Evolutionary conservation across 2,888 invertebrate species (phyloP).

Genomic region (Orchestes rusci): DNA sequence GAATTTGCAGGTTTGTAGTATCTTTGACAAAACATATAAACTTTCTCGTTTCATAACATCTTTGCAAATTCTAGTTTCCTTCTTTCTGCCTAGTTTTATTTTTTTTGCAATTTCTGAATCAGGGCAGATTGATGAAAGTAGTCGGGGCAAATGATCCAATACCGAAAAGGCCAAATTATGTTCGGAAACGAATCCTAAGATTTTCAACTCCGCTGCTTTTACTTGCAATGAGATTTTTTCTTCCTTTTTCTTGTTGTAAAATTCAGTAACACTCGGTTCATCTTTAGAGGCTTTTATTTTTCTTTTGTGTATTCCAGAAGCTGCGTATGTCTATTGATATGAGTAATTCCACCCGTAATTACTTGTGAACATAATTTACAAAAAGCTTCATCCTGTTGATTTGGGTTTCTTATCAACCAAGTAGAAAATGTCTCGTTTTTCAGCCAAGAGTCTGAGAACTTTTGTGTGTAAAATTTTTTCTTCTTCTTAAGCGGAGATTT

Average conservation of each 20-base stretch:
- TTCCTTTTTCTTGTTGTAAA: conserved; percentile 9
- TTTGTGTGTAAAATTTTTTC: too few relatives aligned
- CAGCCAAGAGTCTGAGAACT: conserved; percentile 4
- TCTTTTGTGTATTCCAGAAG: conserved; percentile 3
- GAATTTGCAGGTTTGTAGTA: conserved; percentile 5
- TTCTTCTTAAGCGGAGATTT: too few relatives aligned
- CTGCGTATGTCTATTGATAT: conserved; percentile 9
- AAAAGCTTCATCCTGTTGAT: conserved; percentile 5
- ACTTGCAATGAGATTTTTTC: neutral
- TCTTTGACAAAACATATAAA: conserved; percentile 4
- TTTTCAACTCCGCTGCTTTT: conserved; percentile 9
- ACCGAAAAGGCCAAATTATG: conserved; percentile 8
- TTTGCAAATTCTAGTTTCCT: conserved; percentile 8
- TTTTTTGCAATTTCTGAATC: conserved; percentile 8
- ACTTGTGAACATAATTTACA: conserved; percentile 10
- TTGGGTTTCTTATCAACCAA: conserved; percentile 10
- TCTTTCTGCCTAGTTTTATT: conserved; percentile 10
- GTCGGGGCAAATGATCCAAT: conserved; percentile 9
- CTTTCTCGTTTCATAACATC: conserved; percentile 7
- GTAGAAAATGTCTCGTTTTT: conserved; percentile 9
- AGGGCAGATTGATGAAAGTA: conserved; percentile 8
- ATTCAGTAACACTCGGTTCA: conserved; percentile 3
- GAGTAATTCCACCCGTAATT: conserved; percentile 8
- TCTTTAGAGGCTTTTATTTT: conserved; percentile 4
- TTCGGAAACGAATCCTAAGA: conserved; percentile 7